Evolutionary conservation across 1,140 invertebrate genomes (phyloP).

Genomic region (Cephus cinctus): DNA sequence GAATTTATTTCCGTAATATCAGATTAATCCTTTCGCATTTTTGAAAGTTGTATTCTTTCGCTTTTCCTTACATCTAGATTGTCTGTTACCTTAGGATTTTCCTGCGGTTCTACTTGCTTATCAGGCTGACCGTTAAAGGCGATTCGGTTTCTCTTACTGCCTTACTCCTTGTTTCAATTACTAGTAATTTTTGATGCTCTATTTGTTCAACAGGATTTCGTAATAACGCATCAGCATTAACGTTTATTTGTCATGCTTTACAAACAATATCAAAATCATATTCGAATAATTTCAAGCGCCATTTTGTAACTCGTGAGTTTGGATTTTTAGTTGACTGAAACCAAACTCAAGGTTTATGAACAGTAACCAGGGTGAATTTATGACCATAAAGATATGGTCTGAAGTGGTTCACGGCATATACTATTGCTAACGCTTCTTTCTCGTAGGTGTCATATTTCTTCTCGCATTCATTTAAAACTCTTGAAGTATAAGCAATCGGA

Average conservation of each 20-base stretch:
- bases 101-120: background rate
- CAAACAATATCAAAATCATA: constrained; percentile 41
- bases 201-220: background rate
- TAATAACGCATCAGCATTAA: constrained; percentile 16
- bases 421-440: constrained; percentile 12
- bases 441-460: constrained; percentile 45
- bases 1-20: too few relatives aligned
- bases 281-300: constrained; percentile 38
- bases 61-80: background rate
- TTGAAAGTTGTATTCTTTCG: background rate
- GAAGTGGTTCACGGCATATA: constrained; percentile 7
- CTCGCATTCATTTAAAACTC: constrained; percentile 25
- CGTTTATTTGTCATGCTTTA: constrained; percentile 16
- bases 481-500: constrained; percentile 27
- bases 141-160: background rate
- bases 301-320: constrained; percentile 35
- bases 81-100: background rate
- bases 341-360: constrained; percentile 42
- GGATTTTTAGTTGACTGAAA: constrained; percentile 37
- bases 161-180: background rate
- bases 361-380: constrained; percentile 13
- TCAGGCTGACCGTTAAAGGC: background rate
- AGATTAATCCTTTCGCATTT: too few relatives aligned
- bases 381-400: constrained; percentile 12
- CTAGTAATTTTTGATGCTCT: too few relatives aligned